Base-by-base conservation (phyloP, 2,797 vertebrate genomes). In the Centroberyx gerrardi region DNA sequence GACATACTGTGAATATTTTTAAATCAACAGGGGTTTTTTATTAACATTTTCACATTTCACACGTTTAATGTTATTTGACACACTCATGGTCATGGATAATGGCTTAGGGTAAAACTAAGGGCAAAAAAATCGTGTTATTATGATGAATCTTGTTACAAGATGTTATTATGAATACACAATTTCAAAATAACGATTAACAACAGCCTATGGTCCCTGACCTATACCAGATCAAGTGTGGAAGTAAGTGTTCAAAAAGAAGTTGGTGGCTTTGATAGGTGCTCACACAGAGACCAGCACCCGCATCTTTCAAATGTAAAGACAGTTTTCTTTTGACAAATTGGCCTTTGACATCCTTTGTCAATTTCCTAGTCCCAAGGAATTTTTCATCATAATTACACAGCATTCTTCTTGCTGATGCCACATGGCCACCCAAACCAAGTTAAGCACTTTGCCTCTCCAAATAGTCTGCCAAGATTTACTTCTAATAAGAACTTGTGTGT, bases 391-490 rank as follows among this genome's bases (percentile, higher is more conserved):
- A 69, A 86, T 77, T 87, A 87, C 80, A 74, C 59, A 28, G 56
- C 76, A 73, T 88, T 88, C 74, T 56, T n/a, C 38, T 82, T 82
- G 77, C 78, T 46, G 13, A 59, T 36, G 33, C 77, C 78, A 60
- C 75, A 89, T 67, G 77, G 76, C 81, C 79, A 78, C 83, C 89
- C 80, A 83, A 87, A 91, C 73, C 71, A 76, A 92, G 90, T 94
- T 94, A 93, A 94, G 92, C 93, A 90, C 90, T 91, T 87, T 83
- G 83, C 86, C 87, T 92, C 62, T 56, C 68, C 85, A 93, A 93
- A 92, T 87, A 90, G 88, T 88, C 85, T 69, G 80, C 66, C 83
- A 84, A 87, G 89, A 94, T 95, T 91, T 91, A 90, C 87, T 87
- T 87, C 90, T 91, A 91, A 91, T 85, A 81, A 93, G 92, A 93